phyloP scores from a whole-genome alignment of 1,140 invertebrate genomes.

The Cotesia vestalis region DNA sequence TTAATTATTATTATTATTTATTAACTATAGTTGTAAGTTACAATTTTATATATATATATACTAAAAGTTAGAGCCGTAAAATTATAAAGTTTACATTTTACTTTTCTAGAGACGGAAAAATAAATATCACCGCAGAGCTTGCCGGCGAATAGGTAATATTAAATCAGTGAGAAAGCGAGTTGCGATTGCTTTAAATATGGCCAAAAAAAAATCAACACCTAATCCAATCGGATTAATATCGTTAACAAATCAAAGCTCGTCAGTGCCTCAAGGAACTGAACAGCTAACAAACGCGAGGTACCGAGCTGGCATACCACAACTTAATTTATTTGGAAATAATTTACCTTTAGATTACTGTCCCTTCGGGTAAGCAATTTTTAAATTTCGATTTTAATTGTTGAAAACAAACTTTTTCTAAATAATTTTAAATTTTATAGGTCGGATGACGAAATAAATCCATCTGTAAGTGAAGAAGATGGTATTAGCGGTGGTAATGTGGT shows the following conservation, averaged over 20 bases:
- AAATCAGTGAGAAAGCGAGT: constrained; percentile 60
- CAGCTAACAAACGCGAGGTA: constrained; percentile 44
- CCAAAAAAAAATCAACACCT: constrained; percentile 51
- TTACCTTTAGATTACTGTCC: constrained; percentile 58
- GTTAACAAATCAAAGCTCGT: constrained; percentile 50
- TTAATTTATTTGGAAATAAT: constrained; percentile 57
- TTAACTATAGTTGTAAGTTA: neutral
- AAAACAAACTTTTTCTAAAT: constrained; percentile 6
- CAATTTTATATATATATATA: too few species aligned
- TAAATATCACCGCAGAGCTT: constrained; percentile 44
- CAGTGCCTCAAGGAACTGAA: constrained; percentile 38
- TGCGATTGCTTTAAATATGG: constrained; percentile 59
- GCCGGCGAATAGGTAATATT: constrained; percentile 42
- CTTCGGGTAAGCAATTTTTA: constrained; percentile 52
- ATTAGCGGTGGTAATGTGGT: constrained; percentile 44
- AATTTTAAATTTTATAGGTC: constrained; percentile 51
- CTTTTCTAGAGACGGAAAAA: constrained; percentile 41
- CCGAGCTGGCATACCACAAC: constrained; percentile 53
- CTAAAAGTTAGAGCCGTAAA: too few species aligned
- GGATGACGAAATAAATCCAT: constrained; percentile 52
- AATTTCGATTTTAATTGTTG: constrained; percentile 13
- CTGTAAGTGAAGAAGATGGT: constrained; percentile 8
- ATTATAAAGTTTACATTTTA: constrained; percentile 22
- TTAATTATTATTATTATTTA: neutral
- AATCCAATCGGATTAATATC: constrained; percentile 58